Conservation (phyloP, 2,888 invertebrate species). For the Halictus ligatus region DNA sequence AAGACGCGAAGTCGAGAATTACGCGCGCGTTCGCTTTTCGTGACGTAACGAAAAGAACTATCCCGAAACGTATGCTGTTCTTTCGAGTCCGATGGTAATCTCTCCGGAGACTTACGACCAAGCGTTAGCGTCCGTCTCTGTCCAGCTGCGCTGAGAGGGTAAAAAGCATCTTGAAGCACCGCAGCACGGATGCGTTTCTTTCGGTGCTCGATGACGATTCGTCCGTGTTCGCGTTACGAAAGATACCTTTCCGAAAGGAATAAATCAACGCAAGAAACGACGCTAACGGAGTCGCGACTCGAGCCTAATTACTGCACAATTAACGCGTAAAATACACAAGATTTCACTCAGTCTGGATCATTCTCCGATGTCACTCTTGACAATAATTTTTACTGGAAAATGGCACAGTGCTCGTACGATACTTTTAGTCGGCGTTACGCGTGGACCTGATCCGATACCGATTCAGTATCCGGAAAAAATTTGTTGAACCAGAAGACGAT, state of each 20-base stretch:
- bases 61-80: not conserved
- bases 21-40: not conserved
- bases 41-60: not conserved
- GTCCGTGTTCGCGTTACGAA: not conserved
- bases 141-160: not conserved
- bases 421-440: not conserved
- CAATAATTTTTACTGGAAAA: not conserved
- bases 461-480: not conserved
- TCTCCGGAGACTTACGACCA: not conserved
- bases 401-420: not conserved
- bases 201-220: not conserved
- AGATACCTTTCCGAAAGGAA: not conserved
- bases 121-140: not conserved
- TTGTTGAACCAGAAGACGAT: not conserved
- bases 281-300: not conserved
- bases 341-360: not conserved
- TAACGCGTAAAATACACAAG: not conserved
- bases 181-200: not conserved
- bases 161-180: not conserved
- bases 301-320: not conserved
- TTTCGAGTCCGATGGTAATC: not conserved
- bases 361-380: not conserved
- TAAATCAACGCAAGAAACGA: not conserved
- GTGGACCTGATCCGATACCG: not conserved
- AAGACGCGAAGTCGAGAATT: not conserved